Base-by-base conservation (phyloP, 2,797 vertebrate species). In the Aeoliscus strigatus region DNA sequence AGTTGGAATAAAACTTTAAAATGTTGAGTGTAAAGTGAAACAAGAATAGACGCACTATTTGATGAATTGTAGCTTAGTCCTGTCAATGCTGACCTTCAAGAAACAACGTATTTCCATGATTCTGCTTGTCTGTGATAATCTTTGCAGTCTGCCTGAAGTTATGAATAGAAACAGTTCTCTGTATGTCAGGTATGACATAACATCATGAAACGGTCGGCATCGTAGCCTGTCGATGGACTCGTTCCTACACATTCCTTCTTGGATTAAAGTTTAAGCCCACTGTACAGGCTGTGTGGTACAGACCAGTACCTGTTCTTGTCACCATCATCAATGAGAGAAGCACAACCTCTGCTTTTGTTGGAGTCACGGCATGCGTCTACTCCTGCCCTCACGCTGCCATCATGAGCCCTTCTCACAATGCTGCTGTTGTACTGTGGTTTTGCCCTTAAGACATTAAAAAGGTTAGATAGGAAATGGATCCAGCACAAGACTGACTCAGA, bases 391-490 rank as follows among this genome's bases (percentile, higher is more conserved):
- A 80, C 58, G 58, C 71, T 85, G 72, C 41, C 65, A 81, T 88
- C 87, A 89, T 86, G 83, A 85, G 88, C 80, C 51, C 52, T 38
- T 14, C 12, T 16, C 54, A 87, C 79, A 88, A 74, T 79, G 85
- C 57, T 16, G 31, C 73, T 50, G 47, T 85, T 87, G 85, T 89
- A 68, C 34, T 33, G 29, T 6, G 5, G 6, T 41, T 68, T 30
- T 70, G 75, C 80, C 79, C 79, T 55, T 4, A 35, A 85, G 84
- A 51, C 39, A 70, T 60, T 6, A 23, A 3, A 77, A 86, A 85
- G 82, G 77, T 87, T 85, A 70, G 46, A 56, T 42, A 12, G 41
- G 43, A 64, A 64, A 50, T 47, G 12, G 70, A 31, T 61, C 9
- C 36, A 64, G 49, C 81, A 83, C 75, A 77, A 77, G 82, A 77